These are phyloP conservation scores for Vesta saturnalis DNA, from an alignment of 2,888 invertebrate species.

Conservation along the genomic window DNA sequence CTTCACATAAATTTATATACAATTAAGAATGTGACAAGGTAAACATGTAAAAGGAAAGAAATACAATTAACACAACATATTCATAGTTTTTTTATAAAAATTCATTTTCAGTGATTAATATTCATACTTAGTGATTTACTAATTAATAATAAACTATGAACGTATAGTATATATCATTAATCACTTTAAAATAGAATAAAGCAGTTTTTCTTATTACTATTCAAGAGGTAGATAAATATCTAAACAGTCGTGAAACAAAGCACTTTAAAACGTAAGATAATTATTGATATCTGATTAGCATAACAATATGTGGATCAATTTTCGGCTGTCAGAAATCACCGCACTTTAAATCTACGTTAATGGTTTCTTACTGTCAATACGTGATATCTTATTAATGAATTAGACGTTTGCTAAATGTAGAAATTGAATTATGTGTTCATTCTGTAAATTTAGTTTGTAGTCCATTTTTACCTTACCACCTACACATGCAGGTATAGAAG, in stretches of 20 bases:
- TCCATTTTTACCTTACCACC: no score
- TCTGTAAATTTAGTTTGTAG: no score
- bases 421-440: background rate
- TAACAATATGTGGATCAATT: conserved; percentile 55
- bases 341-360: conserved; percentile 40
- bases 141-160: background rate
- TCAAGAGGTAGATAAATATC: conserved; percentile 27
- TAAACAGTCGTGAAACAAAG: conserved; percentile 46
- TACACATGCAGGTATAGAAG: no score
- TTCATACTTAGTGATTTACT: background rate
- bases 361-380: conserved; percentile 40
- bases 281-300: conserved; percentile 56
- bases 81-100: no score
- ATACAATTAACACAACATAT: no score
- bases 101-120: background rate
- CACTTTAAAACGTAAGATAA: conserved; percentile 45
- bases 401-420: background rate
- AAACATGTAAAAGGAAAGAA: no score
- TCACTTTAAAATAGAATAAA: conserved; percentile 45
- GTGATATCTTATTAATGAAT: conserved; percentile 41
- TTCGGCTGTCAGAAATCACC: conserved; percentile 47
- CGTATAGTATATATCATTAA: conserved; percentile 47
- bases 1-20: no score
- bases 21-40: no score
- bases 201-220: conserved; percentile 48